phyloP scores from a whole-genome alignment of 2,797 vertebrate species.

The Rhinogobio ventralis region DNA sequence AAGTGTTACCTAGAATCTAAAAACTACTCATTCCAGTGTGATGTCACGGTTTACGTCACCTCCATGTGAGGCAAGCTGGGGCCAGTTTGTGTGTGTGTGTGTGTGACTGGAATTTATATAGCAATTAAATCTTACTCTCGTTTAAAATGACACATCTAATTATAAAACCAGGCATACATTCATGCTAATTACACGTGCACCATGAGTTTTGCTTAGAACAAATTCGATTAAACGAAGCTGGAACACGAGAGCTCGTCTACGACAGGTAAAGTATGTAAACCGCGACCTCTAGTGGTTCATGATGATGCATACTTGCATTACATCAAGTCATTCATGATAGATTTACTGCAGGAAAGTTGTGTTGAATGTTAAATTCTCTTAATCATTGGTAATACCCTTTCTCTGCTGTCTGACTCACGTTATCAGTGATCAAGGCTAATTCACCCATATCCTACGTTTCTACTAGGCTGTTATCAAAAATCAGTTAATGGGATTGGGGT shows the following conservation, averaged over 20 bases:
- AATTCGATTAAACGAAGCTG: no score
- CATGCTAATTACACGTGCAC: no score
- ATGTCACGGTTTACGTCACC: not conserved
- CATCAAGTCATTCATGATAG: not conserved
- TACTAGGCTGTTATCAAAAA: not conserved
- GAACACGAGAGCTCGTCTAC: no score
- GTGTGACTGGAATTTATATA: not conserved
- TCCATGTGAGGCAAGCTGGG: not conserved
- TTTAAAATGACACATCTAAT: not conserved
- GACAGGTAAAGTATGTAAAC: not conserved
- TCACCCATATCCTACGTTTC: not conserved
- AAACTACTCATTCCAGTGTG: no score
- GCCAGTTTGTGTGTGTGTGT: not conserved
- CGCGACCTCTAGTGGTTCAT: not conserved
- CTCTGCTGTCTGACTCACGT: not conserved
- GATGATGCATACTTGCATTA: not conserved
- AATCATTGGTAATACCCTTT: not conserved
- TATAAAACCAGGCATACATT: no score
- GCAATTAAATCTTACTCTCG: not conserved
- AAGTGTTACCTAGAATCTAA: no score
- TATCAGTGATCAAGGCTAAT: not conserved
- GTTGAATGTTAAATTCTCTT: not conserved
- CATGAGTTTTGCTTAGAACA: no score
- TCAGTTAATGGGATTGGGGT: not conserved
- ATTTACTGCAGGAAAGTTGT: not conserved